phyloP scores from a whole-genome alignment of 1,140 invertebrate species.

The silkworm (Bombyx mori) region DNA sequence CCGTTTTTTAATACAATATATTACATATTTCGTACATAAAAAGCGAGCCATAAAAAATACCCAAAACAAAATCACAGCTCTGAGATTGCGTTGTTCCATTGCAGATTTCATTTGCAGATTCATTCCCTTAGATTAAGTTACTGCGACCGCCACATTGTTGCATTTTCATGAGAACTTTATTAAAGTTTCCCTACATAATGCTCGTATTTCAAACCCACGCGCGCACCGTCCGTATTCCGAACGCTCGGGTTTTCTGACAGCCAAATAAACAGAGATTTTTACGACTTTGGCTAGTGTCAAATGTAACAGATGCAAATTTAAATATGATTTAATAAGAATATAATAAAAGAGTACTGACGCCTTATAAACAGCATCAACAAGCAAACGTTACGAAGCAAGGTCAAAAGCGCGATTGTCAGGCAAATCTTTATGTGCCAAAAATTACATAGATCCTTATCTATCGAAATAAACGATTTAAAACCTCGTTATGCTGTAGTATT shows the following conservation, averaged over 20 bases:
- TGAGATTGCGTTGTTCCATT: constrained; percentile 45
- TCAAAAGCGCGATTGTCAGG: no score
- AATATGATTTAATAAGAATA: no score
- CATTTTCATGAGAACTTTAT: constrained; percentile 56
- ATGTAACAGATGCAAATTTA: constrained; percentile 9
- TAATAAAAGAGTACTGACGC: no score
- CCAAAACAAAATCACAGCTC: not conserved
- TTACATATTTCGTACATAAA: no score
- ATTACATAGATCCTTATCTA: no score
- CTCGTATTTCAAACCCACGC: constrained; percentile 41
- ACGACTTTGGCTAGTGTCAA: constrained; percentile 20
- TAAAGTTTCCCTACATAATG: constrained; percentile 44
- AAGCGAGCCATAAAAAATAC: not conserved
- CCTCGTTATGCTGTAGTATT: no score
- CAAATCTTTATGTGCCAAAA: no score
- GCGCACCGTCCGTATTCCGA: constrained; percentile 1
- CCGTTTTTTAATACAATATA: no score
- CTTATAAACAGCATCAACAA: no score
- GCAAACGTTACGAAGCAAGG: no score
- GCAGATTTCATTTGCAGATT: constrained; percentile 57
- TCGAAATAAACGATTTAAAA: no score
- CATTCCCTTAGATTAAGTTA: constrained; percentile 61
- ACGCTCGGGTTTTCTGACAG: constrained; percentile 15
- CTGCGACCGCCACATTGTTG: constrained; percentile 48
- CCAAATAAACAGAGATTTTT: constrained; percentile 38